A percentile compares a stretch with the other conserved stretches of the same genome.
These are phyloP conservation scores for Conus betulinus DNA, from an alignment of 1,140 invertebrate genomes.

Conservation along the genomic window DNA sequence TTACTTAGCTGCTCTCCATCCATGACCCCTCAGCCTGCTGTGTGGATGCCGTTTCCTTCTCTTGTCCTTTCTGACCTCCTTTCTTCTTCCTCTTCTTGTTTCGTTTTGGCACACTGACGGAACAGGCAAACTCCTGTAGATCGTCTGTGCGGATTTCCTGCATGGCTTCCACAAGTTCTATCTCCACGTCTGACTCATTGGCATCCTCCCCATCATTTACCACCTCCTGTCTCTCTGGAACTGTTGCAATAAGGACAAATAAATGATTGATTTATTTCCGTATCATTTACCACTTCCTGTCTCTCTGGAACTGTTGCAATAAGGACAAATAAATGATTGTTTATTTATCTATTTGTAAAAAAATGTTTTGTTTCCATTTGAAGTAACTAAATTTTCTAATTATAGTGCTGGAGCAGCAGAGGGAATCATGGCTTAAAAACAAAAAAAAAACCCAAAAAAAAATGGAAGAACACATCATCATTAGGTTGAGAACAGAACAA, in stretches of 20 bases:
- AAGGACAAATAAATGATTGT: neutral
- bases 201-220: constrained; percentile 46
- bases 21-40: neutral
- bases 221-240: constrained; percentile 11
- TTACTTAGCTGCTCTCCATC: neutral
- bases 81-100: constrained; percentile 62
- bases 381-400: neutral
- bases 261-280: constrained; percentile 35
- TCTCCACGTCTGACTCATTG: constrained; percentile 36
- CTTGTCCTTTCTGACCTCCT: constrained; percentile 56
- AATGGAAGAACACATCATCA: no score
- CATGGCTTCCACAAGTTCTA: constrained; percentile 56
- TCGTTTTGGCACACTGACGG: constrained; percentile 54
- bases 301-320: neutral
- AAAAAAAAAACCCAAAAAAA: no score
- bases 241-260: neutral
- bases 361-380: neutral
- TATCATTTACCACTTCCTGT: constrained; percentile 37
- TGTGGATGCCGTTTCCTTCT: neutral
- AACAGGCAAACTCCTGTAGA: constrained; percentile 62
- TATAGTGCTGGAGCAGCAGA: neutral
- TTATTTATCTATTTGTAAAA: neutral
- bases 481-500: no score
- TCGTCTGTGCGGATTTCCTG: constrained; percentile 52
- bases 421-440: no score